Base-by-base conservation (phyloP, 2,888 invertebrate genomes). In the Polyploca ridens region DNA sequence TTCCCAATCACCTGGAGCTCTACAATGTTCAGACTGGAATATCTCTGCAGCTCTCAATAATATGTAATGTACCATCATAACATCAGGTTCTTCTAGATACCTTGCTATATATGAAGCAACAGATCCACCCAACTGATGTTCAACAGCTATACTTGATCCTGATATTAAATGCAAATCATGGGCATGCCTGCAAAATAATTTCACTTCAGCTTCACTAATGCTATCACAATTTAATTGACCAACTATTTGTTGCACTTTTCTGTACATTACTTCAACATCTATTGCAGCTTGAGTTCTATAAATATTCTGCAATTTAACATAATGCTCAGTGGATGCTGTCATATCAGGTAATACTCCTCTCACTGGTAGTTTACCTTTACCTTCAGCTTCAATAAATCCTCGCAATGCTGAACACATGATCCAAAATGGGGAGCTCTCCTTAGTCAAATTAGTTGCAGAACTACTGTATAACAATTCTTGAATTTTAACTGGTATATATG, bases 291-390 rank as follows among this genome's bases (percentile, higher is more conserved):
- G 98, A 49, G 96, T 96, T 67, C 97, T 96, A 84, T 98, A 98
- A 87, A 99, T 95, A 87, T 97, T 98, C 87, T 99, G 99, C 64
- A 99, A 94, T 69, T 96, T 95, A 60, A 99, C 96, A 87, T 98
- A 99, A 77, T 98, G 96, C 68, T 96, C 96, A 5, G 99, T 99
- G 75, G 99, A 98, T 2, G 99, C 97, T 5, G 98, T 98, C 99
- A 99, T 99, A 84, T 99, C 99, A 3, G 99, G 99, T 58, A 99
- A 91, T 10, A 97, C 95, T 33, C 99, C 99, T 78, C 97, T 95
- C 6, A 99, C 88, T 7, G 99, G 99, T 33, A 99, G 90, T 67
- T 95, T 94, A 27, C 97, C 97, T 71, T 95, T 94, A 6, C 98
- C 98, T 89, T 99, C 98, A 67, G 96, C 96, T 78, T 97, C 95